Conservation (phyloP, 1,140 invertebrate genomes). For the Cyclargus thomasi region DNA sequence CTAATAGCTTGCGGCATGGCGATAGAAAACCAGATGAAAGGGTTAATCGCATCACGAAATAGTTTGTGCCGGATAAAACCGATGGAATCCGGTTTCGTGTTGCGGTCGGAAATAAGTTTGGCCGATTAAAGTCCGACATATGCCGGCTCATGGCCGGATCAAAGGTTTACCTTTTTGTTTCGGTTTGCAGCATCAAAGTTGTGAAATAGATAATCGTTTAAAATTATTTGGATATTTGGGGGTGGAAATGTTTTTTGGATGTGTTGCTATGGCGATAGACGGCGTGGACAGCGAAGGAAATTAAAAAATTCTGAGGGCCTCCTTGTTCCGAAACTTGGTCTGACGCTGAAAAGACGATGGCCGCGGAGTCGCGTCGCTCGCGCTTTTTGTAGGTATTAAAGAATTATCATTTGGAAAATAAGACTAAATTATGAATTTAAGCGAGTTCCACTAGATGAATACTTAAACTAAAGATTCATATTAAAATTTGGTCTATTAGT, state of each 20-base stretch:
- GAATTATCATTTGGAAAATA: too few relatives aligned
- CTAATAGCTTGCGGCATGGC: conserved; percentile 27
- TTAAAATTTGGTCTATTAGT: too few relatives aligned
- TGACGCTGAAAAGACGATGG: too few relatives aligned
- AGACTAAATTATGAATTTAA: too few relatives aligned
- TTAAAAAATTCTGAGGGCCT: too few relatives aligned
- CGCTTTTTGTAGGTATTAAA: too few relatives aligned
- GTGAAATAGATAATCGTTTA: background rate
- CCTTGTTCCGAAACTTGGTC: too few relatives aligned
- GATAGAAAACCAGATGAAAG: conserved; percentile 45
- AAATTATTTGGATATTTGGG: background rate
- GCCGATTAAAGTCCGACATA: conserved; percentile 11
- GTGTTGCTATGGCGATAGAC: too few relatives aligned
- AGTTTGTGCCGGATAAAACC: conserved; percentile 32
- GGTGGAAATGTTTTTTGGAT: background rate
- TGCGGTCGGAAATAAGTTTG: conserved; percentile 27
- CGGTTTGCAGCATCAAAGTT: background rate
- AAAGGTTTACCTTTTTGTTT: background rate
- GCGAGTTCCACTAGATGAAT: too few relatives aligned
- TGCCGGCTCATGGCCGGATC: background rate
- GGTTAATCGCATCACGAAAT: conserved; percentile 32
- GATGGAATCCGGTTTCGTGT: conserved; percentile 27
- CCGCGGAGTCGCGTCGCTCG: too few relatives aligned
- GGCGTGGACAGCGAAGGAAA: too few relatives aligned
- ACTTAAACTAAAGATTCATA: too few relatives aligned